phyloP scores from a whole-genome alignment of 2,797 vertebrate species.

The Acrossocheilus fasciatus region DNA sequence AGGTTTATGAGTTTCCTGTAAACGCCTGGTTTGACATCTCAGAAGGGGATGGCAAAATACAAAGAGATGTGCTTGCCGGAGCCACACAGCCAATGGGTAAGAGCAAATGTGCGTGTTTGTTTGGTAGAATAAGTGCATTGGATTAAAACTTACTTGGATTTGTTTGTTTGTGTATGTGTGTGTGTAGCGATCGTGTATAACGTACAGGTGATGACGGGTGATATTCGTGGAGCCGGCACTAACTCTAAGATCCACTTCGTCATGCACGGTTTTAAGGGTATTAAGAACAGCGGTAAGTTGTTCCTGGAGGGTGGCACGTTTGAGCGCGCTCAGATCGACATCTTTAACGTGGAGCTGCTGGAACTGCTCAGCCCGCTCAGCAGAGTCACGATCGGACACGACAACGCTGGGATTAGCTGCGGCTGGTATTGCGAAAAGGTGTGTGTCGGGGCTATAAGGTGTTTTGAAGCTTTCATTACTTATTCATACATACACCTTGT shows the following conservation, averaged over 20 bases:
- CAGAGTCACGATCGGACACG: slow-evolving; percentile 92
- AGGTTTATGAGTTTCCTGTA: slow-evolving; percentile 90
- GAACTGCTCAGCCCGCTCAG: slow-evolving; percentile 94
- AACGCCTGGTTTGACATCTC: slow-evolving; percentile 92
- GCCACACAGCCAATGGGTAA: slow-evolving; percentile 91
- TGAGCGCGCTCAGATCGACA: slow-evolving; percentile 90
- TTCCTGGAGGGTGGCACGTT: slow-evolving; percentile 96
- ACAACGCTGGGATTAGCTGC: slow-evolving; percentile 89
- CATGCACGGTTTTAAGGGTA: slow-evolving; percentile 90
- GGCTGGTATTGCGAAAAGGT: slow-evolving; percentile 99
- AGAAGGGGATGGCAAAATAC: slow-evolving; percentile 98
- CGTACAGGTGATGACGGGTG: slow-evolving; percentile 93
- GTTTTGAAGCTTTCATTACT: slow-evolving; percentile 11
- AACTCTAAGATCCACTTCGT: slow-evolving; percentile 97
- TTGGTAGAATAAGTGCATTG: neutral
- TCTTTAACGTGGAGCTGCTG: slow-evolving; percentile 93
- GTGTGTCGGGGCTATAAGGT: slow-evolving; percentile 49
- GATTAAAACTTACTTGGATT: neutral
- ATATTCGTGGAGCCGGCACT: slow-evolving; percentile 91
- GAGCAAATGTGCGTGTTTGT: slow-evolving; percentile 5
- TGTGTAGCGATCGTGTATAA: slow-evolving; percentile 90
- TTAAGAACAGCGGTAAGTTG: slow-evolving; percentile 94
- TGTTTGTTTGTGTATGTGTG: slow-evolving; percentile 1
- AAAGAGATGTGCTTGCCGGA: slow-evolving; percentile 91
- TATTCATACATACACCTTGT: neutral